phyloP scores from a whole-genome alignment of 2,797 vertebrate species.

The Hoplostethus mediterraneus region DNA sequence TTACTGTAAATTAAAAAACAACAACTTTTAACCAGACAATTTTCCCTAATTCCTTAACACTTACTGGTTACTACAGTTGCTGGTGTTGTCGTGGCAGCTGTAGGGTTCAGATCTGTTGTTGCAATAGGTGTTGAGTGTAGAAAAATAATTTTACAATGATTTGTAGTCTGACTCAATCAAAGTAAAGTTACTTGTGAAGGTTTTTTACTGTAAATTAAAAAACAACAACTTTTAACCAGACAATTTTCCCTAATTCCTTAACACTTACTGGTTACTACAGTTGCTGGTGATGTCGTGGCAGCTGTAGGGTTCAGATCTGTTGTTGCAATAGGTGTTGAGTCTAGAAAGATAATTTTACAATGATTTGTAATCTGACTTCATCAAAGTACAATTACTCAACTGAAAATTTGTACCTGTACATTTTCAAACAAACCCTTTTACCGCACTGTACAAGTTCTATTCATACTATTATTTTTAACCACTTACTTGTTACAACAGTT shows the following conservation, averaged over 20 bases:
- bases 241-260: too few species aligned
- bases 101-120: slow-evolving; percentile 9
- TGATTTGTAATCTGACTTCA: neutral
- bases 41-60: neutral
- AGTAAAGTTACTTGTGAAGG: too few species aligned
- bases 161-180: too few species aligned
- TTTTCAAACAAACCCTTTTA: neutral
- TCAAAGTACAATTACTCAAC: neutral
- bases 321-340: neutral
- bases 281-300: neutral
- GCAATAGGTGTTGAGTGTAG: neutral
- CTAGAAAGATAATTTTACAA: neutral
- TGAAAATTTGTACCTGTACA: neutral
- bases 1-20: too few species aligned
- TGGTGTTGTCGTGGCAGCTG: neutral
- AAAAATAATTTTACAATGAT: neutral
- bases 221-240: too few species aligned
- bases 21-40: too few species aligned
- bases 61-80: neutral
- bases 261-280: neutral
- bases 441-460: too few species aligned
- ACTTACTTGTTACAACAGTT: neutral
- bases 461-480: too few species aligned
- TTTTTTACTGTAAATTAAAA: too few species aligned
- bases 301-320: neutral